Percentiles rank a stretch among this genome's conserved stretches.
phyloP scores from a whole-genome alignment of 1,140 invertebrate genomes.

The Calliopsis andreniformis region DNA sequence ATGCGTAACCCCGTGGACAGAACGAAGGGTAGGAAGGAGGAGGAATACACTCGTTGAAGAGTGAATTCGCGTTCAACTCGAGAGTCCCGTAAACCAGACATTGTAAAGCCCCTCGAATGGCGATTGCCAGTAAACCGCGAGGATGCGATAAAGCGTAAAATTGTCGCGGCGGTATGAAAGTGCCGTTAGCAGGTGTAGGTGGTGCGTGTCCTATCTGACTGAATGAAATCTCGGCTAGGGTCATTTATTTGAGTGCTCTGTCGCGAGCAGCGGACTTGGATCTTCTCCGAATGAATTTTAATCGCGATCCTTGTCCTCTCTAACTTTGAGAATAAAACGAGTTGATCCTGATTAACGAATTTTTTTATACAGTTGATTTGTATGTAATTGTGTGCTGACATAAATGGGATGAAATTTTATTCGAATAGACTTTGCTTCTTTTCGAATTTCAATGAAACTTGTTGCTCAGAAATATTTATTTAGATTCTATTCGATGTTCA shows the following conservation, averaged over 20 bases:
- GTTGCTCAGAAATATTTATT: too few relatives aligned
- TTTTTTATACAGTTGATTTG: too few relatives aligned
- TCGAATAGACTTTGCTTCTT: too few relatives aligned
- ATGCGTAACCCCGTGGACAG: neutral
- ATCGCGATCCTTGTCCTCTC: too few relatives aligned
- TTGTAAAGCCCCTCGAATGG: conserved; percentile 71
- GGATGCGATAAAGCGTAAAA: conserved; percentile 56
- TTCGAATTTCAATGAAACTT: too few relatives aligned
- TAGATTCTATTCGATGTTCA: too few relatives aligned
- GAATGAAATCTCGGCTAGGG: conserved; percentile 49
- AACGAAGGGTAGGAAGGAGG: conserved; percentile 7
- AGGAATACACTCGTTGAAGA: neutral
- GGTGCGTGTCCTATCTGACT: conserved; percentile 41
- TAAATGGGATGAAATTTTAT: too few relatives aligned
- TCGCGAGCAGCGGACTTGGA: neutral
- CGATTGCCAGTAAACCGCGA: conserved; percentile 65
- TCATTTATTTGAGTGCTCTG: conserved; percentile 63
- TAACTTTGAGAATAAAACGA: too few relatives aligned
- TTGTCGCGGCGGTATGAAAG: conserved; percentile 32
- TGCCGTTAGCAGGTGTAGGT: conserved; percentile 39
- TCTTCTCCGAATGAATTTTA: neutral
- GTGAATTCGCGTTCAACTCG: neutral
- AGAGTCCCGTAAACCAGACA: conserved; percentile 71
- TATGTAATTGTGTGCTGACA: too few relatives aligned
- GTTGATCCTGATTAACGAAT: too few relatives aligned